A percentile compares a stretch with the other conserved stretches of the same genome.
phyloP scores from a whole-genome alignment of 2,888 invertebrate species.

The Eilema sororculum region DNA sequence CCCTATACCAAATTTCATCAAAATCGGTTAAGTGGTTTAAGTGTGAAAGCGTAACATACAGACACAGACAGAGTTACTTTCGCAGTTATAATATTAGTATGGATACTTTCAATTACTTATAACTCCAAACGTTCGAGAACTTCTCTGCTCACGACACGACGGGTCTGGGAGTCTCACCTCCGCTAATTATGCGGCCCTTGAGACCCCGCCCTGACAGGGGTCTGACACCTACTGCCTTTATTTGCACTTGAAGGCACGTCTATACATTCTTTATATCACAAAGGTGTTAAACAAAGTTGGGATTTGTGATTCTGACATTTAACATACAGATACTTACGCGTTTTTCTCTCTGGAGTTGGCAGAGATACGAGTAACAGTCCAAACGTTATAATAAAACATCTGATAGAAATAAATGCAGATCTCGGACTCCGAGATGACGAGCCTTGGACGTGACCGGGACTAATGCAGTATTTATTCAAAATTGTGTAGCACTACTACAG shows the following conservation, averaged over 20 bases:
- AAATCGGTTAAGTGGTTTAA: too few relatives aligned
- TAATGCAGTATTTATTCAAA: too few relatives aligned
- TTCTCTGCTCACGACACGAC: slow-evolving; percentile 7
- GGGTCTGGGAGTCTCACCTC: slow-evolving; percentile 32
- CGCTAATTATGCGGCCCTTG: slow-evolving; percentile 40
- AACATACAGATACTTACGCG: not conserved
- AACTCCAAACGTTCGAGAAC: not conserved
- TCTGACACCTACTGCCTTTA: slow-evolving; percentile 34
- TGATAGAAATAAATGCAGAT: too few relatives aligned
- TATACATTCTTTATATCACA: not conserved
- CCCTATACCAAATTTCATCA: too few relatives aligned
- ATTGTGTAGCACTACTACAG: too few relatives aligned
- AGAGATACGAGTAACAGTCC: too few relatives aligned
- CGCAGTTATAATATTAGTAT: not conserved
- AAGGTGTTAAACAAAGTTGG: slow-evolving; percentile 1
- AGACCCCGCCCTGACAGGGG: slow-evolving; percentile 34
- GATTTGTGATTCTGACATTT: not conserved
- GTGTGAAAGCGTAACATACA: too few relatives aligned
- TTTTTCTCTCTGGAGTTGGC: too few relatives aligned
- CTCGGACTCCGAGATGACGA: too few relatives aligned
- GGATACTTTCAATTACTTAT: slow-evolving; percentile 9
- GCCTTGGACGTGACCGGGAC: too few relatives aligned
- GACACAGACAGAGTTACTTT: too few relatives aligned
- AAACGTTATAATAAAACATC: too few relatives aligned
- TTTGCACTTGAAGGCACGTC: slow-evolving; percentile 13